Percentiles rank a stretch among this genome's conserved stretches.
Evolutionary conservation across 2,888 invertebrate species (phyloP).

Genomic region (Metallyticus violacea): DNA sequence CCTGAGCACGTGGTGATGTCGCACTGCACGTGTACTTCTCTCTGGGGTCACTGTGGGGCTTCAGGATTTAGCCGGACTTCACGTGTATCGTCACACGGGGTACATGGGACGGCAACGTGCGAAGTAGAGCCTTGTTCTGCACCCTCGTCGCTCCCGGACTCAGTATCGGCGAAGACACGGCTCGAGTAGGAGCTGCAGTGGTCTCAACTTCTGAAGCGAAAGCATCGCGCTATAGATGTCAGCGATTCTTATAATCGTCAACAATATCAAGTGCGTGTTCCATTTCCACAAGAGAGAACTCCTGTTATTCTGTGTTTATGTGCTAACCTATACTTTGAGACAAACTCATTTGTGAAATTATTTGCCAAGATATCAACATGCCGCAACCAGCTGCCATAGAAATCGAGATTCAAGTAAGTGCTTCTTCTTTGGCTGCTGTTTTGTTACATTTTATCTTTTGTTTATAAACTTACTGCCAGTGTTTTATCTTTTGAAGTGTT

Average conservation of each 20-base stretch:
- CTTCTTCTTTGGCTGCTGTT: neutral
- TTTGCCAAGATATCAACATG: neutral
- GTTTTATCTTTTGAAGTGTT: too few species aligned
- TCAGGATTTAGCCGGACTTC: neutral
- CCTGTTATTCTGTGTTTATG: neutral
- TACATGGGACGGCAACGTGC: neutral
- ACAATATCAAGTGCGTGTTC: neutral
- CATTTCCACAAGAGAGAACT: neutral
- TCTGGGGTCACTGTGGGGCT: neutral
- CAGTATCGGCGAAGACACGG: neutral
- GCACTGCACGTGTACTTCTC: neutral
- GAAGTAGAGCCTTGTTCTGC: neutral
- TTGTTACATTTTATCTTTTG: too few species aligned
- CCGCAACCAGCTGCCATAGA: neutral
- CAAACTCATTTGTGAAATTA: neutral
- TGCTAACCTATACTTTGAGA: neutral
- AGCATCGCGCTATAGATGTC: neutral
- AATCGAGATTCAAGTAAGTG: neutral
- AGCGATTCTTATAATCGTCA: neutral
- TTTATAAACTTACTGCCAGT: too few species aligned
- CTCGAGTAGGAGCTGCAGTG: neutral
- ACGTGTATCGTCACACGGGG: neutral
- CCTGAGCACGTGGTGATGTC: neutral
- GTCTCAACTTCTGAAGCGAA: neutral
- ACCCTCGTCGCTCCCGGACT: neutral